Percentiles rank a stretch among this genome's conserved stretches.
Conservation (phyloP, 2,113 vertebrate species). For the Sterna hirundo region DNA sequence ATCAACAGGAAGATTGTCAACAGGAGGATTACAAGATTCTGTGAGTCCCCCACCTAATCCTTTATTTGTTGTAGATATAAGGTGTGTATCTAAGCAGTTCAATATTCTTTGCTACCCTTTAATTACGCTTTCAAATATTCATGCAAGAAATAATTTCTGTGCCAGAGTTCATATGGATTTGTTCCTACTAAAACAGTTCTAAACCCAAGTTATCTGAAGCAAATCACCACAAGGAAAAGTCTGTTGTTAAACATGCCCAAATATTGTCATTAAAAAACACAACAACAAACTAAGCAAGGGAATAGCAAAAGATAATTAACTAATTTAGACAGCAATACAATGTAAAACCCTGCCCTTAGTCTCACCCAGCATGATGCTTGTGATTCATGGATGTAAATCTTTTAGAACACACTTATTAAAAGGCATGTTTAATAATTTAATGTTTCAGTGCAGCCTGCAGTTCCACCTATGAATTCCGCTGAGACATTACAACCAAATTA, state of each 20-base stretch:
- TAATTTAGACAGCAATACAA: constrained; percentile 24
- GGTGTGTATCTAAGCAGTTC: background rate
- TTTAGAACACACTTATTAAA: background rate
- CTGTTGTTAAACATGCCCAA: background rate
- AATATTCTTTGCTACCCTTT: background rate
- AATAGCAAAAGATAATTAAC: constrained; percentile 51
- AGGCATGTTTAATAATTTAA: background rate
- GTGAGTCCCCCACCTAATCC: background rate
- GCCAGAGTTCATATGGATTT: background rate
- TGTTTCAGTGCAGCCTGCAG: background rate
- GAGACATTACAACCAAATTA: background rate
- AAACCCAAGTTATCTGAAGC: background rate
- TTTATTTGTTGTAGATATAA: background rate
- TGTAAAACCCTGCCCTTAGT: constrained; percentile 23
- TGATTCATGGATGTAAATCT: constrained; percentile 33
- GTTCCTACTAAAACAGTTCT: background rate
- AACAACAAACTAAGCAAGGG: background rate
- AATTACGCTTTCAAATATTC: constrained; percentile 15
- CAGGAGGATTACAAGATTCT: background rate
- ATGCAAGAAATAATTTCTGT: background rate
- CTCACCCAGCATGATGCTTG: background rate
- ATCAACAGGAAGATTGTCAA: background rate
- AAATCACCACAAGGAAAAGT: constrained; percentile 18
- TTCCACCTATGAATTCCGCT: background rate
- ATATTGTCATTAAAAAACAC: background rate